Evolutionary conservation across 2,888 invertebrate species (phyloP).

Genomic region (Epiblema foenella): DNA sequence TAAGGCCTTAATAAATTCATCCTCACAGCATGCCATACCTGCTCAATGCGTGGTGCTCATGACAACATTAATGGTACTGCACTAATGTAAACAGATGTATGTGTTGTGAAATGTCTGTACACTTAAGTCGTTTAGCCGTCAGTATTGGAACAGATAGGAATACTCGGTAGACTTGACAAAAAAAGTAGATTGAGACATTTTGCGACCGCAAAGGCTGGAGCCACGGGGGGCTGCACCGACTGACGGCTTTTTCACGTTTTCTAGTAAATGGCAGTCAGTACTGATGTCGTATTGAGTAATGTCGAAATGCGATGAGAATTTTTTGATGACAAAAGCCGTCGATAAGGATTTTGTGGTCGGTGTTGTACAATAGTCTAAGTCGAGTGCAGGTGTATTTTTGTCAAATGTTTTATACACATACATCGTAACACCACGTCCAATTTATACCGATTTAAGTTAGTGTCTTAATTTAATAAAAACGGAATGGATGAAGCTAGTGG

Average conservation of each 20-base stretch:
- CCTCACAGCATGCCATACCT: conserved; percentile 70
- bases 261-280: conserved; percentile 68
- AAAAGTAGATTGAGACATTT: conserved; percentile 74
- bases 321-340: conserved; percentile 51
- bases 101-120: no score
- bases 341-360: conserved; percentile 57
- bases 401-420: not conserved
- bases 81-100: not conserved
- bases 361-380: conserved; percentile 49
- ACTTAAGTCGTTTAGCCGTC: conserved; percentile 10
- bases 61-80: conserved; percentile 55
- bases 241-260: conserved; percentile 63
- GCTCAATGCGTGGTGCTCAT: conserved; percentile 44
- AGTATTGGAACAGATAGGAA: not conserved
- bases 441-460: no score
- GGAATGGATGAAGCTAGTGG: no score
- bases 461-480: no score
- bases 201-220: conserved; percentile 76
- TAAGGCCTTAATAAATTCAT: conserved; percentile 64
- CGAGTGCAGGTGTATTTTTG: conserved; percentile 46
- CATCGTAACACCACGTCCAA: no score
- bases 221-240: conserved; percentile 74
- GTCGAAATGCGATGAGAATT: conserved; percentile 45
- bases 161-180: conserved; percentile 27
- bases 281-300: conserved; percentile 54